Conservation (phyloP, 2,113 vertebrate species). For the Ardeotis arabs region DNA sequence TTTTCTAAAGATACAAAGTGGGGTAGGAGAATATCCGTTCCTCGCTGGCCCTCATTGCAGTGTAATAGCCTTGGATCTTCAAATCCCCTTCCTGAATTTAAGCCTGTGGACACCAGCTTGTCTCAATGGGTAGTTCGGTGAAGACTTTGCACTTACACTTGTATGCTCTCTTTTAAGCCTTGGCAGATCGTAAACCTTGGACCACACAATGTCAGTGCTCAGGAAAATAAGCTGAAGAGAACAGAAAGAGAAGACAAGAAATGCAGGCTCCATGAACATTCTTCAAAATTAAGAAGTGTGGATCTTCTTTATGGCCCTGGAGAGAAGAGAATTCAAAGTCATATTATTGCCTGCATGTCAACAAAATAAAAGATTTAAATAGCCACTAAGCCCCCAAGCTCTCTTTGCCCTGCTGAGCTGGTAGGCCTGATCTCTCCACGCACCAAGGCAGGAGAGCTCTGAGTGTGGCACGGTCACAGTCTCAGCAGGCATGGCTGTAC, state of each 20-base stretch:
- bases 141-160: background rate
- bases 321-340: background rate
- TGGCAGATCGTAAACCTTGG: background rate
- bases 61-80: background rate
- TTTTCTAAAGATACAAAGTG: background rate
- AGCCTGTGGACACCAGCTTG: background rate
- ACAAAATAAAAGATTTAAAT: background rate
- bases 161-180: background rate
- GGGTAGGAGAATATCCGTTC: background rate
- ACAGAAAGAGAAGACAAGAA: background rate
- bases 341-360: background rate
- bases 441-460: background rate
- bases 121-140: background rate
- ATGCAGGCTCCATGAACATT: background rate
- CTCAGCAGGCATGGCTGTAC: too few relatives aligned
- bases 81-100: background rate
- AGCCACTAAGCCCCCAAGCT: rapidly evolving
- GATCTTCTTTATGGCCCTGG: background rate
- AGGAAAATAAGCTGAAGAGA: background rate
- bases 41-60: background rate
- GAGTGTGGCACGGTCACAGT: background rate
- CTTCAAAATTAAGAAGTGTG: background rate
- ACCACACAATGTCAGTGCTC: background rate
- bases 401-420: background rate
- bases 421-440: background rate